A percentile compares a stretch with the other conserved stretches of the same genome.
phyloP scores from a whole-genome alignment of 2,113 vertebrate genomes.

The Microcebus ravelobensis region DNA sequence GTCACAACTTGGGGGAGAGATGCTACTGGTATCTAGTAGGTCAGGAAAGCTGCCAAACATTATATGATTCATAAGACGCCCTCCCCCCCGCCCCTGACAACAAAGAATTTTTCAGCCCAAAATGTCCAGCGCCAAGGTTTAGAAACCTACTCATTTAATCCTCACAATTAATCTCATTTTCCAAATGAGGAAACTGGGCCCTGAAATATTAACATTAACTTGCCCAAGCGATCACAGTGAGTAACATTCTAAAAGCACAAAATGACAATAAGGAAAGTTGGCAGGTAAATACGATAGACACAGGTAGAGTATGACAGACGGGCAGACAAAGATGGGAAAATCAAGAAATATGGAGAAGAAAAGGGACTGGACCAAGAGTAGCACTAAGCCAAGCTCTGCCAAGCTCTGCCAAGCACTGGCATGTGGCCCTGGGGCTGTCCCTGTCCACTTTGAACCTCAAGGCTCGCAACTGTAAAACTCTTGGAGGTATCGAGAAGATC shows the following conservation, averaged over 20 bases:
- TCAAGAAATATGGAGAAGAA: not conserved
- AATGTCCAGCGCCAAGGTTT: not conserved
- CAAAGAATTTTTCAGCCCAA: not conserved
- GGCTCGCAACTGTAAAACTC: not conserved
- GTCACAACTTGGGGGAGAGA: not conserved
- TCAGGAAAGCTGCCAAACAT: fast-evolving
- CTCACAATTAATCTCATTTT: not conserved
- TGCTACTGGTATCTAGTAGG: not conserved
- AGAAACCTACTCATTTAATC: not conserved
- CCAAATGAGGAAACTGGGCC: not conserved
- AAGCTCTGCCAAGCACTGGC: not conserved
- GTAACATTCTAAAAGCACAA: not conserved
- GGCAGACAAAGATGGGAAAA: not conserved
- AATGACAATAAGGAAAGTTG: not conserved
- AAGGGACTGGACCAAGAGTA: not conserved
- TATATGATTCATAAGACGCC: fast-evolving
- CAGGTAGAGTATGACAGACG: not conserved
- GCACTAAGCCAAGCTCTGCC: not conserved
- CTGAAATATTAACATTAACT: not conserved
- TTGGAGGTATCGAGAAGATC: fast-evolving
- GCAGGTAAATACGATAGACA: not conserved
- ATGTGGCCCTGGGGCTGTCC: fast-evolving
- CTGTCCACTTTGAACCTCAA: not conserved
- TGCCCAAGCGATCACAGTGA: not conserved
- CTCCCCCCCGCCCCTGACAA: not conserved